Base-by-base conservation (phyloP, 2,113 vertebrate species). In the Columba livia region DNA sequence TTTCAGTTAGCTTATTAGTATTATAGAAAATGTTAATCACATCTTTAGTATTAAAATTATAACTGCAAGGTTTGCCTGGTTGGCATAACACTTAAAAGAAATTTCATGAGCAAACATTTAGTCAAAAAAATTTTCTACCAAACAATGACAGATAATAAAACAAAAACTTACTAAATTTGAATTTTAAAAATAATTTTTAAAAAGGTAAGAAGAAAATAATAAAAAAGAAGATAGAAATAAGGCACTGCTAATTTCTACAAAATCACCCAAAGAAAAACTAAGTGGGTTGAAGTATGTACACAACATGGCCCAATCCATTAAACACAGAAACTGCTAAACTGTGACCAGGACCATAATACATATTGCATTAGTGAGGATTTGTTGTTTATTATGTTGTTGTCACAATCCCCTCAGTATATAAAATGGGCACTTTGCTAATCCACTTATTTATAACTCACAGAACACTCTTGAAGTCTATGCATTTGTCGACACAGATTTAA, bases 401-500 rank as follows among this genome's bases (percentile, higher is more conserved):
- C 40, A 87, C 60, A 84, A 64, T 73, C n/a, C 38, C 10, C 21
- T 79, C 31, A 36, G 38, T 42, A 20, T 77, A 66, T 48, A 53
- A 88, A 89, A 88, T 15, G 2, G 48, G 48, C 21, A 77, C 13
- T 89, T 94, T 72, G 21, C 48, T 94, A 95, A 91, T 72, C 16
- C 78, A 75, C 50, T 29, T 67, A 92, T 84, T 90, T 93, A 23
- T 79, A 92, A 85, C 28, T 75, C 4, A 2, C 34, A 90, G 65
- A 90, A 79, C 28, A 34, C 60, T 78, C 57, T 60, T 42, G 72
- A 60, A 73, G 26, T 40, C 50, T 56, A 40, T 4, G 2, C 16
- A 62, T 82, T 94, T 87, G 24, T 85, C 74, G 85, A 86, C 58
- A 88, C 2, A 87, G 44, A 92, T 77, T 94, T 73, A 92, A 87